Evolutionary conservation across 2,113 vertebrate genomes (phyloP).

Genomic region (Gymnocephalus cernua): DNA sequence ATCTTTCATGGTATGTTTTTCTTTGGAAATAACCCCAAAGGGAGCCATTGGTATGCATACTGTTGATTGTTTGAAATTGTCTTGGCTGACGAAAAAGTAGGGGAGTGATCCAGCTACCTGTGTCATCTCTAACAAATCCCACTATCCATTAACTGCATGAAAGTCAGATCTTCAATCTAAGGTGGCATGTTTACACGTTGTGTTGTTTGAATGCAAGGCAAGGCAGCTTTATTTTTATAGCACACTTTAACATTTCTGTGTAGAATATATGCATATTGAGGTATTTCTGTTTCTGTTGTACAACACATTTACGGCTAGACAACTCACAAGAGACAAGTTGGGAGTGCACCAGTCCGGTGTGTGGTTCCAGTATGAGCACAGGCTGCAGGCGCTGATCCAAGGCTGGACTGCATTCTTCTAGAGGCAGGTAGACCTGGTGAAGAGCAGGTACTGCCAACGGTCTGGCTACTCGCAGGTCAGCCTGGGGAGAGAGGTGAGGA

Average conservation of each 20-base stretch:
- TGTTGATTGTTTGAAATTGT: background rate
- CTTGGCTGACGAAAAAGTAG: background rate
- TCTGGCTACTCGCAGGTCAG: constrained; percentile 80
- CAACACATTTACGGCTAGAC: background rate
- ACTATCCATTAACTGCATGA: background rate
- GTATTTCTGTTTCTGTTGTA: constrained; percentile 9
- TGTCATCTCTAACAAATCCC: background rate
- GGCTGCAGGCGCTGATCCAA: constrained; percentile 88
- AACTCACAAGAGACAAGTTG: constrained; percentile 88
- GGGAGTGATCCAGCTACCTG: background rate
- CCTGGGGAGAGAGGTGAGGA: constrained; percentile 69
- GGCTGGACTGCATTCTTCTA: constrained; percentile 80
- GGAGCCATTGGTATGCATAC: background rate
- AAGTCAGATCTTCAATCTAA: background rate
- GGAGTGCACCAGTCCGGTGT: constrained; percentile 82
- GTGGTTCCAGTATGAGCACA: constrained; percentile 92
- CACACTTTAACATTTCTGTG: too few species aligned
- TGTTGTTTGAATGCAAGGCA: background rate
- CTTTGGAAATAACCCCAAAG: background rate
- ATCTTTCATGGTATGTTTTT: background rate
- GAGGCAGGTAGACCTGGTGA: constrained; percentile 85
- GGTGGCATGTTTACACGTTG: background rate
- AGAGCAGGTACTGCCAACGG: constrained; percentile 76
- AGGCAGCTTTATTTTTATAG: too few species aligned
- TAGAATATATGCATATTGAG: background rate